phyloP scores from a whole-genome alignment of 2,113 vertebrate genomes.

The Hemiscyllium ocellatum region DNA sequence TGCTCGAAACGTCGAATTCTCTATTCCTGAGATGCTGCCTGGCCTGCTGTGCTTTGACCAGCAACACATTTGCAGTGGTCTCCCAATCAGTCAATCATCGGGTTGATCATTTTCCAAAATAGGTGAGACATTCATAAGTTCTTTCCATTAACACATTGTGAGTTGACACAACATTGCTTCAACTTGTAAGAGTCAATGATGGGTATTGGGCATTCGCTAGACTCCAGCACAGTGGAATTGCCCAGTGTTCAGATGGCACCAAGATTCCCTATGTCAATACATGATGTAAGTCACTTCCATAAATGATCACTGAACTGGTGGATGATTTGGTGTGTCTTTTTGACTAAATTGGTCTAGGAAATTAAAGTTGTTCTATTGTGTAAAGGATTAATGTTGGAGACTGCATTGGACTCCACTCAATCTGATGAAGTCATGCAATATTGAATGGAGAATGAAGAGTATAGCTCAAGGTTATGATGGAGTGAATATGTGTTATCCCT shows the following conservation, averaged over 20 bases:
- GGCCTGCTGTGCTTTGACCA: too few relatives aligned
- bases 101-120: not conserved
- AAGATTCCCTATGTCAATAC: not conserved
- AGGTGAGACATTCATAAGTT: not conserved
- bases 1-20: too few relatives aligned
- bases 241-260: not conserved
- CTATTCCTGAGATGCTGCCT: too few relatives aligned
- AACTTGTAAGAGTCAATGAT: not conserved
- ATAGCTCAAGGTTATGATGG: too few relatives aligned
- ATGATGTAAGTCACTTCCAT: too few relatives aligned
- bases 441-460: too few relatives aligned
- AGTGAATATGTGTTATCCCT: too few relatives aligned
- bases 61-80: too few relatives aligned
- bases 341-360: not conserved
- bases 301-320: not conserved
- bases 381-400: too few relatives aligned
- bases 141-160: too few relatives aligned
- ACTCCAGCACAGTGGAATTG: not conserved
- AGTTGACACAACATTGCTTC: not conserved
- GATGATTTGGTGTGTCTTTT: not conserved
- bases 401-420: too few relatives aligned
- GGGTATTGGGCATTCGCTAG: not conserved
- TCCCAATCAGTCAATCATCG: not conserved
- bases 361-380: not conserved
- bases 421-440: too few relatives aligned